Evolutionary conservation across 2,888 invertebrate species (phyloP), one percentile per base, ranked within the genome.

Genomic region (Drosophila diplacantha): DNA sequence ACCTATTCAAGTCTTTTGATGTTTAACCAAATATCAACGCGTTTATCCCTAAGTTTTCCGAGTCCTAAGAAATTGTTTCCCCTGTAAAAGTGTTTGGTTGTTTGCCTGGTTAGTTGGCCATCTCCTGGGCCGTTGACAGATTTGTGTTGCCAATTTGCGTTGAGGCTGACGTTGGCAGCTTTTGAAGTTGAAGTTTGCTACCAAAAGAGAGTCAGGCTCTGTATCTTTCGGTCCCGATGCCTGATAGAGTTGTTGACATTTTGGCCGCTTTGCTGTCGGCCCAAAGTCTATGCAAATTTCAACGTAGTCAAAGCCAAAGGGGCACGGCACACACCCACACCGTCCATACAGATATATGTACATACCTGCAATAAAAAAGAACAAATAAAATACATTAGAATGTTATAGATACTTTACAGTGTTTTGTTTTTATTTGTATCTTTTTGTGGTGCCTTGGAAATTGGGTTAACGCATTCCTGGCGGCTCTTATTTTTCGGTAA

Each of bases 181-280:
- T 58, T 22, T 58, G 39, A 60, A 58, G 58, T 22, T 57, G 39
- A 60, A 58, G 58, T 35, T 57, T 51, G 57, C 47, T 60, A 60
- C 60, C 60, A 46, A 47, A 57, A 41, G 47, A 57, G 52, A 20
- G 49, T 2, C 37, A 18, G 49, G 18, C 44, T 18, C 34, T 12
- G 34, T 32, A 60, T 60, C 60, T 62, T 53, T 37, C 47, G n/a
- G 46, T n/a, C 26, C 57, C 70, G 79, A 78, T 79, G 46, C 37
- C 57, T 75, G 79, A 78, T 79, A 72, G 74, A 77, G 79, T 62
- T 81, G 81, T 78, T 77, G 75, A 81, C 79, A 81, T 77, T 77
- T 77, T 81, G 43, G 73, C 44, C 37, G 60, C 34, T 61, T 37
- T 37, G 60, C 31, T 56, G 41, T 24, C 35, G 59, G 59, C 64